phyloP scores from a whole-genome alignment of 2,888 invertebrate genomes.

The Leptinotarsa rubiginosa region DNA sequence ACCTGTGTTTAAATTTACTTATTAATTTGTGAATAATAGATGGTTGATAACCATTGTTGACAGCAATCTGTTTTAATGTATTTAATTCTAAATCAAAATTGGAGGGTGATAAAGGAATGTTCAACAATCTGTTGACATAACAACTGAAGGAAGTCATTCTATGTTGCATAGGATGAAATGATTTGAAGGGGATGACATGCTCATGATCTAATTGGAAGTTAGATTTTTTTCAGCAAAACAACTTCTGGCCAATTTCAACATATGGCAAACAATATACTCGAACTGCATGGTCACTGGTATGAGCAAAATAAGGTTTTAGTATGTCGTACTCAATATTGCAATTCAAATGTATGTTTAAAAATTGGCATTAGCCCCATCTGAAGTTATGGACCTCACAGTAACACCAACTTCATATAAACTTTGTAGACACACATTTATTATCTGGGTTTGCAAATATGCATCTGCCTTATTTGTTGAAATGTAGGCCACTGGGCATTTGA shows the following conservation, averaged over 20 bases:
- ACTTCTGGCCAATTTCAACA: conserved; percentile 44
- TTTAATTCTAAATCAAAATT: too few relatives aligned
- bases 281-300: conserved; percentile 31
- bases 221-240: conserved; percentile 40
- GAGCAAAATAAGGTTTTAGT: conserved; percentile 37
- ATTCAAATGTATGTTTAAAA: conserved; percentile 41
- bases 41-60: too few relatives aligned
- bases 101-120: too few relatives aligned
- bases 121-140: too few relatives aligned
- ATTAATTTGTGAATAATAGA: too few relatives aligned
- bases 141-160: too few relatives aligned
- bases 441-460: conserved; percentile 39
- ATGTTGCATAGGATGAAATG: too few relatives aligned
- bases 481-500: conserved; percentile 48
- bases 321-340: conserved; percentile 31
- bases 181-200: too few relatives aligned
- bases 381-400: conserved; percentile 42
- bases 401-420: conserved; percentile 42
- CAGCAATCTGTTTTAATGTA: too few relatives aligned
- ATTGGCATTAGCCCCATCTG: conserved; percentile 44
- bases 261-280: conserved; percentile 42
- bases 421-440: conserved; percentile 36
- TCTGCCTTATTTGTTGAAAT: conserved; percentile 45
- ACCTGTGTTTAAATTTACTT: too few relatives aligned
- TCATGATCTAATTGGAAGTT: neutral